A percentile compares a stretch with the other conserved stretches of the same genome.
phyloP scores from a whole-genome alignment of 2,797 vertebrate species.

The Scolopax bukidnonensis region DNA sequence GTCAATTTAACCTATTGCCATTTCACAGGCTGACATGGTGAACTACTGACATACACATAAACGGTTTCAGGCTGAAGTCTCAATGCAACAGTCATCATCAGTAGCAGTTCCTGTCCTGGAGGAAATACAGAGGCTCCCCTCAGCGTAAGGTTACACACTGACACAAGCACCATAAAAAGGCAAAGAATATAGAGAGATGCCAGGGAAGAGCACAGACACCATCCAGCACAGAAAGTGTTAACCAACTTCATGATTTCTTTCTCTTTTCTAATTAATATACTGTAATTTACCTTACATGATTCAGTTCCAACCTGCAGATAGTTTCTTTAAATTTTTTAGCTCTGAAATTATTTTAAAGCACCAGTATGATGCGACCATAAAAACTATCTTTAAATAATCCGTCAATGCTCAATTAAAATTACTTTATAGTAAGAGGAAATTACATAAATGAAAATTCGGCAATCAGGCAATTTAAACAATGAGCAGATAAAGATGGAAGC shows the following conservation, averaged over 20 bases:
- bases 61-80: not conserved
- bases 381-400: not conserved
- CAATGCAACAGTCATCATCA: accelerated
- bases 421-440: not conserved
- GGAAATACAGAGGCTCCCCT: not conserved
- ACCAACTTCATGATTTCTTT: not conserved
- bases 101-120: not conserved
- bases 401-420: not conserved
- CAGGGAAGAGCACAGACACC: not conserved
- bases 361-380: not conserved
- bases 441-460: not conserved
- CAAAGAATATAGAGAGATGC: not conserved
- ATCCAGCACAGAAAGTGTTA: not conserved
- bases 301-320: not conserved
- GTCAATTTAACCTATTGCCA: not conserved
- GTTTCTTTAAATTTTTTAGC: not conserved
- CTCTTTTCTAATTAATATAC: not conserved
- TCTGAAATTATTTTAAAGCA: not conserved
- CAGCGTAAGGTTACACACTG: not conserved
- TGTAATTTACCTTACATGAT: not conserved
- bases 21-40: not conserved
- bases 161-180: not conserved
- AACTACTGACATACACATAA: not conserved
- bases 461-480: not conserved
- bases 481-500: not conserved